Evolutionary conservation across 1,140 invertebrate genomes (phyloP).

Genomic region (Phocides pigmalion): DNA sequence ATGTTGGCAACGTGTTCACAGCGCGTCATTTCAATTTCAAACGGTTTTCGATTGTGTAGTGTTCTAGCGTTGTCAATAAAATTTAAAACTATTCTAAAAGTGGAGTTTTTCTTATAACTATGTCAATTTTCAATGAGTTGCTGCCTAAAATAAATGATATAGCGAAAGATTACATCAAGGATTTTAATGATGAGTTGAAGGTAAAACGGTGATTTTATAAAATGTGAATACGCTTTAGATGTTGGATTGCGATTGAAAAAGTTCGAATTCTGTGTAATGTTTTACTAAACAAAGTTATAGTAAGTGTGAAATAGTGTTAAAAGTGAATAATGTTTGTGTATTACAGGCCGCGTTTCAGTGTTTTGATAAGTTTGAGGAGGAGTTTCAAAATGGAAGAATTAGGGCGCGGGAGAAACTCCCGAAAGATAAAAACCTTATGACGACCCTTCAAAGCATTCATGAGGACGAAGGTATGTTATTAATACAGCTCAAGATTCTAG

Average conservation of each 20-base stretch:
- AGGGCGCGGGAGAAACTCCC: conserved; percentile 52
- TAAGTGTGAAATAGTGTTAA: conserved; percentile 31
- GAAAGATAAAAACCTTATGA: conserved; percentile 60
- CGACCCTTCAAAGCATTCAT: conserved; percentile 65
- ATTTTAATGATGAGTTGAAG: conserved; percentile 67
- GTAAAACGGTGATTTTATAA: conserved; percentile 46
- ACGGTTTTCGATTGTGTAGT: conserved; percentile 73
- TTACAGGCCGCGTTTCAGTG: conserved; percentile 60
- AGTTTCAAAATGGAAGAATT: conserved; percentile 54
- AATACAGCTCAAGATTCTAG: too few relatives aligned
- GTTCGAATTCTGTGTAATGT: conserved; percentile 13
- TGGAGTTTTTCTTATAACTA: conserved; percentile 58
- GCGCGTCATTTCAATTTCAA: conserved; percentile 68
- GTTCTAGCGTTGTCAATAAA: conserved; percentile 65
- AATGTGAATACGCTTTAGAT: not conserved
- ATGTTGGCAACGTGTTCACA: conserved; percentile 62
- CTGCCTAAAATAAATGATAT: conserved; percentile 66
- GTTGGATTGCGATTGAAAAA: conserved; percentile 5
- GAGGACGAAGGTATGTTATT: conserved; percentile 63
- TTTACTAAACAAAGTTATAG: conserved; percentile 9
- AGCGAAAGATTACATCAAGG: conserved; percentile 55
- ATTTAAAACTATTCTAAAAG: conserved; percentile 62
- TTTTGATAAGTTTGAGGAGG: conserved; percentile 69
- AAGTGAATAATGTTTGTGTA: conserved; percentile 38
- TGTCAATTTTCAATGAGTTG: conserved; percentile 75